Base-by-base conservation (phyloP, 2,888 invertebrate species). In the Carabus problematicus region DNA sequence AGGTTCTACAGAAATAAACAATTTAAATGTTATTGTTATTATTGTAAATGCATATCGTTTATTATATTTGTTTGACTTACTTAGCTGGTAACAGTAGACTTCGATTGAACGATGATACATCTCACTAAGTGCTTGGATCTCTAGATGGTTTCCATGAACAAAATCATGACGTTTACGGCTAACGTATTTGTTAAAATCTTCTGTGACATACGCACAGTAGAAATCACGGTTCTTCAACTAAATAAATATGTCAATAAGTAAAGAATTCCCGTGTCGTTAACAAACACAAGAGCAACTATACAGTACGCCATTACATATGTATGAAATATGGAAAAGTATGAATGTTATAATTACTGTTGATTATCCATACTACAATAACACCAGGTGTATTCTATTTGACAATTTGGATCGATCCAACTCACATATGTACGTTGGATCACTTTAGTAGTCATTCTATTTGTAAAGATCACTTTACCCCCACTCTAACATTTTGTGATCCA, bases 91-190 rank as follows among this genome's bases (percentile, higher is more conserved):
- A 77, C 91, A 90, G 80, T 92, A 95, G 9, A 95, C 90, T 82
- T 95, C 94, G 70, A 95, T 91, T 1, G 92, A 91, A 70, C 95
- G 86, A 81, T 93, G 94, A 80, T 93, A 95, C 82, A 95, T 89
- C 83, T 95, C 95, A 67, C 92, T 92, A 85, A 95, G 89, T 18
- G 95, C 94, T 81, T 95, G 94, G 79, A 95, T 92, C 82, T 95
- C 95, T 74, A 94, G 88, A 79, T 95, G 94, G 82, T 95, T 95
- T 55, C 95, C 95, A 80, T 95, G 95, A 29, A 91, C 91, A 78
- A 89, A 87, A 76, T 90, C 89, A 75, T 88, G 85, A 18, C 93
- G 86, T 81, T 95, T 95, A 45, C 95, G 86, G 75, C 88, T 87
- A 19, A 95, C 88, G 78, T 95, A 95, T 45, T 88, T 89, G 71